Evolutionary conservation across 2,888 invertebrate genomes (phyloP).

Genomic region (Drosophila paracracens): DNA sequence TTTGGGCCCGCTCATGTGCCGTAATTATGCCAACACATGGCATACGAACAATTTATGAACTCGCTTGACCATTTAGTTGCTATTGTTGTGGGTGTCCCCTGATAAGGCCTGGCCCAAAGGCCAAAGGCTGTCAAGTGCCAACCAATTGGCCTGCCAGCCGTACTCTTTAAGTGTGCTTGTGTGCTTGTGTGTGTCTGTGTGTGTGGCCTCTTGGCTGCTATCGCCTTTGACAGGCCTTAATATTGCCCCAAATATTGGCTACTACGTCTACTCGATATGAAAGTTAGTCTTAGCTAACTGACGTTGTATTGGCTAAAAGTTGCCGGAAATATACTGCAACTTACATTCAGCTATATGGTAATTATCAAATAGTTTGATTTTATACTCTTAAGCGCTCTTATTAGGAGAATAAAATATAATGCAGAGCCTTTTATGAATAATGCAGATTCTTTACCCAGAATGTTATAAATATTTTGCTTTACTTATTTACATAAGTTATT

Average conservation of each 20-base stretch:
- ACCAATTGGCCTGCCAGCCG: slow-evolving; percentile 39
- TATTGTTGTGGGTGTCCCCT: slow-evolving; percentile 70
- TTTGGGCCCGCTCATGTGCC: slow-evolving; percentile 72
- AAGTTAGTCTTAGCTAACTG: slow-evolving; percentile 27
- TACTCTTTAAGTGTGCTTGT: slow-evolving; percentile 7
- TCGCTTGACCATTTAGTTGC: slow-evolving; percentile 64
- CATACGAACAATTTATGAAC: slow-evolving; percentile 71
- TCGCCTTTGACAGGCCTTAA: slow-evolving; percentile 42
- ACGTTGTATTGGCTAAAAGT: slow-evolving; percentile 13
- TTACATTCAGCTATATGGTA: neutral
- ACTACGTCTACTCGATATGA: slow-evolving; percentile 28
- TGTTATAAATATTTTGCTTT: neutral
- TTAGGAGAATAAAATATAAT: neutral
- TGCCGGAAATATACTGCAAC: slow-evolving; percentile 20
- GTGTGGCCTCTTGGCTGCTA: slow-evolving; percentile 31
- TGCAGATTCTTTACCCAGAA: neutral
- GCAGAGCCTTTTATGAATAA: neutral
- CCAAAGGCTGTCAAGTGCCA: slow-evolving; percentile 75
- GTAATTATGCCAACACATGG: slow-evolving; percentile 80
- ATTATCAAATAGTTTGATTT: neutral
- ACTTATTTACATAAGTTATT: neutral
- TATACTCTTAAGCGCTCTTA: neutral
- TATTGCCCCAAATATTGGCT: slow-evolving; percentile 28
- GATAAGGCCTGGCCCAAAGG: slow-evolving; percentile 77
- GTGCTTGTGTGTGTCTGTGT: slow-evolving; percentile 16